These are phyloP conservation scores for Morpho achilles DNA, from an alignment of 2,888 invertebrate species.

Conservation along the genomic window DNA sequence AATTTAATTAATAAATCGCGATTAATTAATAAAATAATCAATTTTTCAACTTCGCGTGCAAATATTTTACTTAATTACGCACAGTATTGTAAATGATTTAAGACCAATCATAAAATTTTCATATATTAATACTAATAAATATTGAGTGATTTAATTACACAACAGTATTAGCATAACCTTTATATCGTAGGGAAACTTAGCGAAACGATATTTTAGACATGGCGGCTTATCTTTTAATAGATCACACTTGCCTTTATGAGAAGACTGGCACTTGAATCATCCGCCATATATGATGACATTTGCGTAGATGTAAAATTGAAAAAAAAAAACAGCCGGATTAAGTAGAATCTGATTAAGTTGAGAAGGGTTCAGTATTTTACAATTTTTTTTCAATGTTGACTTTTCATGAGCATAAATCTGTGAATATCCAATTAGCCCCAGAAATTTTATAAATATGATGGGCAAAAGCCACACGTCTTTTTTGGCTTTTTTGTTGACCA, in stretches of 20 bases:
- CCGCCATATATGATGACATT: slow-evolving; percentile 26
- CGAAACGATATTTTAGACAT: slow-evolving; percentile 12
- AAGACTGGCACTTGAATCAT: slow-evolving; percentile 37
- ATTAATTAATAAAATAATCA: neutral
- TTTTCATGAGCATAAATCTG: neutral
- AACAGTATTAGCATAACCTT: slow-evolving; percentile 24
- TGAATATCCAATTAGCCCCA: too few relatives aligned
- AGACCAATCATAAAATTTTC: slow-evolving; percentile 32
- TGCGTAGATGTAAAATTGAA: neutral
- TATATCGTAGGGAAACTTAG: slow-evolving; percentile 18
- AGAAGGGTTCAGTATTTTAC: too few relatives aligned
- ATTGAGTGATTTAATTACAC: slow-evolving; percentile 26
- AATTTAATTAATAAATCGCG: neutral
- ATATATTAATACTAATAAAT: slow-evolving; percentile 34
- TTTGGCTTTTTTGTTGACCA: too few relatives aligned
- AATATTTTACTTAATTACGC: slow-evolving; percentile 17
- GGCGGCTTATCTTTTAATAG: slow-evolving; percentile 14
- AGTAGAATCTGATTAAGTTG: too few relatives aligned
- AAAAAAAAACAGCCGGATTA: neutral
- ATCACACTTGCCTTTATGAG: slow-evolving; percentile 38
- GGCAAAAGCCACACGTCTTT: too few relatives aligned
- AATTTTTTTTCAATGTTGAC: too few relatives aligned
- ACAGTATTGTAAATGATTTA: slow-evolving; percentile 25
- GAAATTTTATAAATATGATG: too few relatives aligned
- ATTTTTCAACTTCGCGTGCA: slow-evolving; percentile 15